Conservation (phyloP, 2,113 vertebrate genomes). For the Bostrychus sinensis region DNA sequence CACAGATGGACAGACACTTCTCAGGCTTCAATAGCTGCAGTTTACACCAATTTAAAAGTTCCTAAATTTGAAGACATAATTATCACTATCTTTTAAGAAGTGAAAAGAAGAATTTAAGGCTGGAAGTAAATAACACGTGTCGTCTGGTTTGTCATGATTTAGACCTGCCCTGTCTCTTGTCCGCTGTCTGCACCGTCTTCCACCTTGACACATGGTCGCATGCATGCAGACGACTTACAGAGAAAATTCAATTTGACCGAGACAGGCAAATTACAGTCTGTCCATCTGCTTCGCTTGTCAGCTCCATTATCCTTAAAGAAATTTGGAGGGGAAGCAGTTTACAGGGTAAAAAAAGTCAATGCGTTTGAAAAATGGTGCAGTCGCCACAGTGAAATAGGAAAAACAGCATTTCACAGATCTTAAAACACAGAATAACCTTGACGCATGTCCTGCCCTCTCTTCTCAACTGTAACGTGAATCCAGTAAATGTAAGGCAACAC, state of each 20-base stretch:
- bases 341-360: neutral
- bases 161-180: neutral
- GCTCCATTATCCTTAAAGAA: conserved; percentile 20
- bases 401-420: neutral
- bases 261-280: conserved; percentile 19
- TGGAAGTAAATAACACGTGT: neutral
- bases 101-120: neutral
- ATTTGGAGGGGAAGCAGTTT: conserved; percentile 1
- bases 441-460: neutral
- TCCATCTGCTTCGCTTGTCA: conserved; percentile 8
- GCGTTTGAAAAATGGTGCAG: neutral
- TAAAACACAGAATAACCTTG: neutral
- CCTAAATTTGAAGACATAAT: conserved; percentile 7
- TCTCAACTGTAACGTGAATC: conserved; percentile 18
- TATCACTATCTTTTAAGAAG: conserved; percentile 15
- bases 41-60: conserved; percentile 9
- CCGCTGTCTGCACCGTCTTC: neutral
- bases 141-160: neutral
- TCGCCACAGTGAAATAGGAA: neutral
- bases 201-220: neutral
- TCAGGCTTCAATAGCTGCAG: neutral
- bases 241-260: conserved; percentile 23
- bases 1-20: neutral
- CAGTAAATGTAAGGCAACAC: conserved; percentile 19
- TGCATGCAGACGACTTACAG: neutral